Evolutionary conservation across 23 tunicate species (phyloP), one percentile per base, ranked within the genome.

Genomic region (Aplidium turbinatum): DNA sequence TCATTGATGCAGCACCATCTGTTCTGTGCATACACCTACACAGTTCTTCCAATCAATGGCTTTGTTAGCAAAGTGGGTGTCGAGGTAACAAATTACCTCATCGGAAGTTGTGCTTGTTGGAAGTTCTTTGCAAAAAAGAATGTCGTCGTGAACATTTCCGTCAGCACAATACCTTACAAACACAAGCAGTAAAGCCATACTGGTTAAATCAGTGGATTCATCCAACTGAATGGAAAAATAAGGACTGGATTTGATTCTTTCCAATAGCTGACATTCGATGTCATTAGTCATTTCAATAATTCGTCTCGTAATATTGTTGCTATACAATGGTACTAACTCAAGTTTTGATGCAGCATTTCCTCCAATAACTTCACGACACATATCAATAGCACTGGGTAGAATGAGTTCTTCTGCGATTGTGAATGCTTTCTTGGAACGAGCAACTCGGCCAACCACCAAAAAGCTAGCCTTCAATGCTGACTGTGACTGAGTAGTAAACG

Each of bases 1-100:
- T 68, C 75, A 68, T 68, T 38, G 75, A 68, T 68, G 60, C 75
- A 40, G 75, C 75, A 40, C 75, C 63, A 68, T 68, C 68, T 68
- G 75, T 68, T 68, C 68, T 68, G 75, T 68, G 39, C 68, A 68
- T 21, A 68, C 25, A 68, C 75, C 68, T 38, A 68, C 68, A 40
- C 75, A 68, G 75, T 42, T 42, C 50, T 42, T 42, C 50, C 50
- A 42, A 16, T 68, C 75, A 39, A 68, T 68, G 56, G 29, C 31
- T 68, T 68, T 68, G 38, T 46, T 5, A 20, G 38, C 31, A 29
- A 68, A 46, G 58, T 68, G 28, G 39, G 20, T 68, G 58, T 39
- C 75, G 45, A 68, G 75, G 58, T 21, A 45, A 29, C 75, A 35
- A 68, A 68, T 46, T 7, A 45, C 25, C 75, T 68, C 66, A 68